Evolutionary conservation across 2,888 invertebrate species (phyloP), one percentile per base, ranked within the genome.

Genomic region (Allolobophora icterica): DNA sequence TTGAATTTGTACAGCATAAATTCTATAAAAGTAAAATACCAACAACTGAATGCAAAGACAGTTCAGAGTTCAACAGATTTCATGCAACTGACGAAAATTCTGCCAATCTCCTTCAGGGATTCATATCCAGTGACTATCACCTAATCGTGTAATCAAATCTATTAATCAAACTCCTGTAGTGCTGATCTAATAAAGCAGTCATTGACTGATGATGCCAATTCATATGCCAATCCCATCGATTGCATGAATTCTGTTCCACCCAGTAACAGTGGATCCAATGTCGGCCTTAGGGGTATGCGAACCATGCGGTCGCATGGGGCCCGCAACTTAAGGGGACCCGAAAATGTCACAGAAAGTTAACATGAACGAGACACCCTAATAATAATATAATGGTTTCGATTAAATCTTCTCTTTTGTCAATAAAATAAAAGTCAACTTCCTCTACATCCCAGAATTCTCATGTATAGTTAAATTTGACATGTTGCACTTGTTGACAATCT

Each of bases 41-140:
- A 71, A 71, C 71, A n/a, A 71, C 71, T n/a, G n/a, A 71, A 71
- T 71, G n/a, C 30, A 71, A 71, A 71, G 71, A 71, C n/a, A 71
- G 71, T n/a, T n/a, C 71, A 71, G n/a, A 6, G n/a, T 71, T 30
- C 30, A 71, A 30, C 71, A 71, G 71, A 71, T 71, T n/a, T 71
- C n/a, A 30, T 71, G 30, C 71, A 71, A 8, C 30, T 71, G 71
- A 71, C 1, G 0, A n/a, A 71, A 71, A 71, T n/a, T n/a, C 6
- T 6, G 71, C 8, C n/a, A 11, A 11, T n/a, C 3, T 71, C n/a
- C 71, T 71, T 71, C 71, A 71, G n/a, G 71, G 5, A 71, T 71
- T 71, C n/a, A n/a, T 30, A 5, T n/a, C 30, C 30, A 13, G 71
- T n/a, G 71, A 71, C n/a, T n/a, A n/a, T n/a, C 71, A 71, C n/a